Conservation (phyloP, 2,797 vertebrate genomes). For the Clarias platycephalus region DNA sequence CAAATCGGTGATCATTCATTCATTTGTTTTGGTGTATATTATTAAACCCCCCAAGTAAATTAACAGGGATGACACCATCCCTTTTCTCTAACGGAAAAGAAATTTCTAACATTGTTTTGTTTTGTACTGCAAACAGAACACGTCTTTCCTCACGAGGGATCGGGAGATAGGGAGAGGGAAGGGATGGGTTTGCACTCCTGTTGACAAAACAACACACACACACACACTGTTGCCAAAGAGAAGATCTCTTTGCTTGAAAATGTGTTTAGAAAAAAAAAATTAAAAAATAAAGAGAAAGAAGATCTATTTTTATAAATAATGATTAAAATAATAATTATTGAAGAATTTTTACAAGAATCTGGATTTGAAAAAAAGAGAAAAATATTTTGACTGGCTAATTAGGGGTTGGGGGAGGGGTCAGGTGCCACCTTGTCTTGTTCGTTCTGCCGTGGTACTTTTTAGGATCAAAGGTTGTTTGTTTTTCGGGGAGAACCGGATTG, state of each 20-base stretch:
- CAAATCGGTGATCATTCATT: constrained; percentile 94
- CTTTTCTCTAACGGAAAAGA: constrained; percentile 81
- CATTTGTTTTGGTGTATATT: constrained; percentile 88
- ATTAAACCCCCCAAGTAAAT: constrained; percentile 75
- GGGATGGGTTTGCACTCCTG: constrained; percentile 89
- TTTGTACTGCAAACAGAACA: constrained; percentile 99
- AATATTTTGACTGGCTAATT: constrained; percentile 99
- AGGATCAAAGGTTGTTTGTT: constrained; percentile 98
- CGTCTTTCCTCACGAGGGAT: constrained; percentile 90
- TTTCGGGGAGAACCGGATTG: constrained; percentile 90
- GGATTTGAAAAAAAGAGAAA: constrained; percentile 99
- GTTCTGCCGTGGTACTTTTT: constrained; percentile 99
- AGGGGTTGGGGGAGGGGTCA: constrained; percentile 82
- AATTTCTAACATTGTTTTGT: constrained; percentile 95
- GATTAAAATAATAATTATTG: constrained; percentile 88
- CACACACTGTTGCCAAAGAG: constrained; percentile 99
- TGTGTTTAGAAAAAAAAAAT: constrained; percentile 98
- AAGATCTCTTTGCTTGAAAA: constrained; percentile 99
- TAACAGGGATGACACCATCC: constrained; percentile 86
- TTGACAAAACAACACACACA: constrained; percentile 88
- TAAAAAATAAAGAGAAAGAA: constrained; percentile 91
- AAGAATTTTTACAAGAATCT: constrained; percentile 99
- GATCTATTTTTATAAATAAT: constrained; percentile 99
- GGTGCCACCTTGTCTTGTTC: constrained; percentile 98
- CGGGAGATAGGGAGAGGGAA: constrained; percentile 89